A percentile compares a stretch with the other conserved stretches of the same genome.
phyloP scores from a whole-genome alignment of 2,113 vertebrate genomes.

The Macquaria ambigua region DNA sequence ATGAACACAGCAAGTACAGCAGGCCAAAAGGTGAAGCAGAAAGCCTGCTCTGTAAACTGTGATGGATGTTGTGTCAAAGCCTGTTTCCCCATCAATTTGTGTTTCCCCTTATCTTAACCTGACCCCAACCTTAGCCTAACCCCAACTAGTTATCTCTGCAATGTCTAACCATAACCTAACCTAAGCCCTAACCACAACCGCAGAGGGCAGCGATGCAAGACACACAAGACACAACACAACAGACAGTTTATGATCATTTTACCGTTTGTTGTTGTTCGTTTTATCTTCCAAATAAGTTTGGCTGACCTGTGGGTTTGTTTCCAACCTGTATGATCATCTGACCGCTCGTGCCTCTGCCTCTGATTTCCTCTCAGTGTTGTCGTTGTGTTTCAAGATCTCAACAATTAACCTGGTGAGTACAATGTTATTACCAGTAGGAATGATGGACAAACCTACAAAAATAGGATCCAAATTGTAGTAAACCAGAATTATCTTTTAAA shows the following conservation, averaged over 20 bases:
- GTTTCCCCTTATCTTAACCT: slow-evolving; percentile 8
- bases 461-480: background rate
- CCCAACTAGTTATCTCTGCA: background rate
- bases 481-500: background rate
- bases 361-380: background rate
- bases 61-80: slow-evolving; percentile 11
- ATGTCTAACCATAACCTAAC: background rate
- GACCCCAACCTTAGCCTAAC: background rate
- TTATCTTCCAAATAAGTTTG: background rate
- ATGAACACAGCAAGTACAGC: background rate
- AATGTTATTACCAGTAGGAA: background rate
- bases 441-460: background rate
- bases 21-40: background rate
- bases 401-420: background rate
- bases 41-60: background rate
- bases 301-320: background rate
- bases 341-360: background rate
- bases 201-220: background rate
- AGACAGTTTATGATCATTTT: too few species aligned
- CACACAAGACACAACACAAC: background rate
- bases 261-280: background rate
- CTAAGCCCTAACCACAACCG: too few species aligned
- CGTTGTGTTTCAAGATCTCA: background rate
- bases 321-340: background rate
- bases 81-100: slow-evolving; percentile 14